These are phyloP conservation scores for Psilopogon haemacephalus DNA, from an alignment of 2,113 vertebrate genomes.

Conservation along the genomic window DNA sequence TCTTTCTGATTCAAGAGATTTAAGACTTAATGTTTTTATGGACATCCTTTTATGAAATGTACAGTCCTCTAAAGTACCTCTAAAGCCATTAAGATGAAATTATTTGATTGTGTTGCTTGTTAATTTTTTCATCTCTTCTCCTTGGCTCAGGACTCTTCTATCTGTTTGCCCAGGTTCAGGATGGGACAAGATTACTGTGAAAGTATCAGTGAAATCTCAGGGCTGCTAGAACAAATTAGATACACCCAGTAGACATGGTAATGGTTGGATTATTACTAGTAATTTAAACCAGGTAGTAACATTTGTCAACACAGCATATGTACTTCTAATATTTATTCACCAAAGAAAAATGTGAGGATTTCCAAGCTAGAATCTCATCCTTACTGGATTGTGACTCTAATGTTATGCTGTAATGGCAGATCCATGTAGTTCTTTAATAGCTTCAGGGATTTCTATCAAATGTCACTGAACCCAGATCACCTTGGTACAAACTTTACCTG, in stretches of 20 bases:
- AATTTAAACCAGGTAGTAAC: conserved; percentile 15
- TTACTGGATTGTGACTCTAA: background rate
- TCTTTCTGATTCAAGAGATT: background rate
- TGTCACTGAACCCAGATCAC: background rate
- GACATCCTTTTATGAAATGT: background rate
- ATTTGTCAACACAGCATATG: background rate
- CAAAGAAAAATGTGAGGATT: background rate
- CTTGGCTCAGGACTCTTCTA: background rate
- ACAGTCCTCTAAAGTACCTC: background rate
- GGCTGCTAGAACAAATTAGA: background rate
- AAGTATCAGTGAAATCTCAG: conserved; percentile 8
- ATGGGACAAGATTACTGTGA: background rate
- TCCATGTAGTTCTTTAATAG: background rate
- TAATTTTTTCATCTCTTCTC: background rate
- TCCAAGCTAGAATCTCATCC: background rate
- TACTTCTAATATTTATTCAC: background rate
- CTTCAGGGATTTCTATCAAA: background rate
- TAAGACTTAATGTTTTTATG: background rate
- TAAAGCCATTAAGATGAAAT: background rate
- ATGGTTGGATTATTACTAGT: background rate
- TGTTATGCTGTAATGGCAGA: background rate
- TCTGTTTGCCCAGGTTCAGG: background rate
- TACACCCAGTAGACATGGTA: background rate
- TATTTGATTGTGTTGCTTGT: background rate
- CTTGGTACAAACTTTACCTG: background rate